Evolutionary conservation across 2,113 vertebrate species (phyloP).

Genomic region (Brachypodius melanocephalos): DNA sequence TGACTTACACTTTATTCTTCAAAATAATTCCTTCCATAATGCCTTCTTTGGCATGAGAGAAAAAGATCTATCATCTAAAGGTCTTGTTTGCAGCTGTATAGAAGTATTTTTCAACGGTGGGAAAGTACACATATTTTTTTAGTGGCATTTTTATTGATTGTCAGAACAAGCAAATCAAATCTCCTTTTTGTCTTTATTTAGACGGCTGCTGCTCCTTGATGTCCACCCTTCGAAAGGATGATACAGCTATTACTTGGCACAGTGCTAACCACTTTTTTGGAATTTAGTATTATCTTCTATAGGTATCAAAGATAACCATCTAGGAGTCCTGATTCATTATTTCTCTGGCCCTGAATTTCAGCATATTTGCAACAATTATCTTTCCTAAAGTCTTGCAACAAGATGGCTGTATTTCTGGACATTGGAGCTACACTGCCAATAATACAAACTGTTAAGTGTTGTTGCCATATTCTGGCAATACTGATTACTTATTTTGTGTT

Average conservation of each 20-base stretch:
- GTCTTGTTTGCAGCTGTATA: not conserved
- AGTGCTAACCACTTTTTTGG: not conserved
- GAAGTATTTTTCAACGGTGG: not conserved
- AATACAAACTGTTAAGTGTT: not conserved
- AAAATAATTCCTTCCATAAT: conserved; percentile 23
- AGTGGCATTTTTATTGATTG: not conserved
- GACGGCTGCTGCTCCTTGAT: not conserved
- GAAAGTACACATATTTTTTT: not conserved
- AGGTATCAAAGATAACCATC: not conserved
- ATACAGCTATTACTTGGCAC: not conserved
- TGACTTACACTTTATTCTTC: conserved; percentile 21
- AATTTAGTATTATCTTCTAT: not conserved
- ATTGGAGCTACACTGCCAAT: not conserved
- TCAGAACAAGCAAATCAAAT: not conserved
- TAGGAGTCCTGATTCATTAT: not conserved
- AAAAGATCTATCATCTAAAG: not conserved
- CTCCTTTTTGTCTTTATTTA: not conserved
- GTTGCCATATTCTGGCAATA: not conserved
- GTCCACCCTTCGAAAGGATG: not conserved
- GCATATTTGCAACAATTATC: not conserved
- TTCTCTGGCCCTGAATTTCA: not conserved
- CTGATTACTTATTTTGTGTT: not conserved
- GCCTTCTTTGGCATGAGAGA: not conserved
- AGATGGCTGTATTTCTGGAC: not conserved
- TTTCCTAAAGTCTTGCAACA: not conserved